Evolutionary conservation across 2,797 vertebrate genomes (phyloP), one percentile per base, ranked within the genome.

Genomic region (Xenentodon cancila): DNA sequence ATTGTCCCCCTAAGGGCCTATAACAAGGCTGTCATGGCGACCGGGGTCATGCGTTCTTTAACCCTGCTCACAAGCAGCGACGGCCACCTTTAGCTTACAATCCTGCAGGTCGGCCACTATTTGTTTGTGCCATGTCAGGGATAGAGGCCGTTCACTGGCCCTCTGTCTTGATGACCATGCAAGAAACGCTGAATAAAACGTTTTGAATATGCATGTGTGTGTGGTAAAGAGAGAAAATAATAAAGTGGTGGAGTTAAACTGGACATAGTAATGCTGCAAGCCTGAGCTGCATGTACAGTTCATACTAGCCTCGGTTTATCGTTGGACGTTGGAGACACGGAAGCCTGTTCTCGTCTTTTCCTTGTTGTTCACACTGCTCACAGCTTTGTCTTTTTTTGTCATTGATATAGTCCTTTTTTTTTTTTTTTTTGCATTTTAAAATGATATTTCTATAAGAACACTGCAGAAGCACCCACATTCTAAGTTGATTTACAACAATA

Each of bases 11-110:
- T 59, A 61, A 79, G 79, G 77, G 47, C 59, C 82, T 56, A 71
- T 90, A 86, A 89, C 70, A 3, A 44, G 59, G 78, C 77, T 89
- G 87, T 85, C 86, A 90, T 51, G 69, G 81, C 1, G 1, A 73
- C 67, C 77, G 76, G 82, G 75, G 81, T 83, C 27, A 3, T 30
- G 37, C 57, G 55, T 53, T 81, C 73, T 80, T 81, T 80, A 79
- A 84, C 76, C 78, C 73, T 20, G 63, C 71, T 76, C 60, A 64
- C 66, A 61, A 66, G 68, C 59, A 53, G 51, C 9, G 20, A 52
- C 59, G 55, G 66, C 68, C 65, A 78, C 82, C 79, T 88, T 84
- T 83, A 78, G 63, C 79, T 68, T 62, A 25, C 37, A 48, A 63
- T 73, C 62, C 76, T 42, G 2, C 2, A 19, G 83, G 83, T 82